Conservation (phyloP, 1,140 invertebrate species). For the Nomia melanderi region DNA sequence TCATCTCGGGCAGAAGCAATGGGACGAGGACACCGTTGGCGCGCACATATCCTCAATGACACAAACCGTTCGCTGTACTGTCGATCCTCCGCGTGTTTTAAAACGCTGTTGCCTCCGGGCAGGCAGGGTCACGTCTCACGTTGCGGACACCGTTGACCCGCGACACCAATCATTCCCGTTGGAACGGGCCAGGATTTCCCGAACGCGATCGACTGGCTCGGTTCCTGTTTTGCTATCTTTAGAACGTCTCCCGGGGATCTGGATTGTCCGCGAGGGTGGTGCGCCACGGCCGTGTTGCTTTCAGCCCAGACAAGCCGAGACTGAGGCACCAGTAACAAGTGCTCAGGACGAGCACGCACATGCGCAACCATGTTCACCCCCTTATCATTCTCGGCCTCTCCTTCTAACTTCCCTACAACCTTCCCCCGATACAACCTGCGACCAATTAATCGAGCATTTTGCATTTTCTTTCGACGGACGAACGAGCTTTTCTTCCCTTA, state of each 20-base stretch:
- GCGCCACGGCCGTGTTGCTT: constrained; percentile 66
- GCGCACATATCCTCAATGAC: constrained; percentile 3
- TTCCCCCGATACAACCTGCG: constrained; percentile 41
- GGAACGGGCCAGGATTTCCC: constrained; percentile 2
- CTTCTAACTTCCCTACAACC: background rate
- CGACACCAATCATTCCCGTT: background rate
- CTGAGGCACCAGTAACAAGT: constrained; percentile 75
- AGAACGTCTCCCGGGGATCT: constrained; percentile 58
- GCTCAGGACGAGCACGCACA: constrained; percentile 65
- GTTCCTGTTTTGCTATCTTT: constrained; percentile 57
- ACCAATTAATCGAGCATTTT: constrained; percentile 62
- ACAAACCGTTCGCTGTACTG: background rate
- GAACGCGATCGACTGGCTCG: background rate
- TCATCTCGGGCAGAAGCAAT: background rate
- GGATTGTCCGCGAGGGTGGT: constrained; percentile 32
- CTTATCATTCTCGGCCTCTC: constrained; percentile 24
- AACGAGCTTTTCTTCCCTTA: background rate
- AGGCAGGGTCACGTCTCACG: no score
- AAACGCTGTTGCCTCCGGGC: no score
- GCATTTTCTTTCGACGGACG: constrained; percentile 40
- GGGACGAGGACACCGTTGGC: background rate
- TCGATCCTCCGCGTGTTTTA: background rate
- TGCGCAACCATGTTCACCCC: constrained; percentile 57
- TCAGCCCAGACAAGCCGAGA: constrained; percentile 78
- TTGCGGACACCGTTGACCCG: background rate